Evolutionary conservation across 2,888 invertebrate species (phyloP).

Genomic region (Phyllotreta cruciferae): DNA sequence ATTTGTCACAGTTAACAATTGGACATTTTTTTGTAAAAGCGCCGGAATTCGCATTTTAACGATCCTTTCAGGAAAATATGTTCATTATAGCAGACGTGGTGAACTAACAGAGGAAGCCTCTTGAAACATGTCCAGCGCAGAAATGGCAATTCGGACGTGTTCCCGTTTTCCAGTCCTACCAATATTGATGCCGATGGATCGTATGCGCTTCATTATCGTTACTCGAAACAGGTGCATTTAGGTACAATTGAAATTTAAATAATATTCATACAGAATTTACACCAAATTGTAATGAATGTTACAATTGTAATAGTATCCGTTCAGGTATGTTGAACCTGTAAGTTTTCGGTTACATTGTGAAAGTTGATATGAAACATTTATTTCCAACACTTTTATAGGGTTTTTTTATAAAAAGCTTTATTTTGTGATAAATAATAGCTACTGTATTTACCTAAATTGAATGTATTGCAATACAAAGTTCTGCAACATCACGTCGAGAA

Average conservation of each 20-base stretch:
- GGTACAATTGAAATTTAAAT: slow-evolving; percentile 14
- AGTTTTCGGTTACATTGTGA: no score
- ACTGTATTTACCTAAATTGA: no score
- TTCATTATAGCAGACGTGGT: slow-evolving; percentile 16
- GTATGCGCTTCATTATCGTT: slow-evolving; percentile 10
- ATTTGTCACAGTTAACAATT: slow-evolving; percentile 14
- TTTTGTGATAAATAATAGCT: no score
- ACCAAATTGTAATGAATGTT: no score
- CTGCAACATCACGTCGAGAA: no score
- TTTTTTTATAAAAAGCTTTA: no score
- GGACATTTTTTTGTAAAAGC: slow-evolving; percentile 6
- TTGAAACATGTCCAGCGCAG: slow-evolving; percentile 17
- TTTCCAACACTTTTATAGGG: no score
- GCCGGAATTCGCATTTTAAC: slow-evolving; percentile 11
- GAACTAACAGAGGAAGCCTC: slow-evolving; percentile 16
- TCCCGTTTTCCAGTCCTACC: slow-evolving; percentile 10
- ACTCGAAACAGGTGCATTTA: slow-evolving; percentile 9
- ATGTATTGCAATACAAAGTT: no score
- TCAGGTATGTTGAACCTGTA: no score
- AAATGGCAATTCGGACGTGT: slow-evolving; percentile 17
- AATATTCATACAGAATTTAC: neutral
- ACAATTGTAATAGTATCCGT: no score
- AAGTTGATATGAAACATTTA: no score
- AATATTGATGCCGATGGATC: slow-evolving; percentile 12
- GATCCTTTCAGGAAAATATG: slow-evolving; percentile 18